phyloP scores from a whole-genome alignment of 2,888 invertebrate genomes.

The Stenolophus ochropezus region DNA sequence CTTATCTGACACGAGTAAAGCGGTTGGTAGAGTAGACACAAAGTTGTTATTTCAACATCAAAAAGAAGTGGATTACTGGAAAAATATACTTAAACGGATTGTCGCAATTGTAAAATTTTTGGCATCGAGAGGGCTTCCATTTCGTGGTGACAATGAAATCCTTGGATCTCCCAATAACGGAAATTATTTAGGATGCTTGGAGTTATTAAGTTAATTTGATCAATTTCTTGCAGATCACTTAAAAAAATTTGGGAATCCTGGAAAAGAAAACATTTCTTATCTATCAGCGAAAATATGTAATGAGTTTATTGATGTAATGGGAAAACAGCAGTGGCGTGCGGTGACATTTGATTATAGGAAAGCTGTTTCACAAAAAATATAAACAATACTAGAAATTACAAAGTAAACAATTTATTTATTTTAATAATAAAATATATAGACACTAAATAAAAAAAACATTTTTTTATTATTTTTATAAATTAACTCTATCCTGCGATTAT shows the following conservation, averaged over 20 bases:
- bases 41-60: slow-evolving; percentile 14
- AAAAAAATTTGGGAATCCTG: too few species aligned
- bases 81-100: slow-evolving; percentile 37
- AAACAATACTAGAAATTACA: too few species aligned
- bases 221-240: too few species aligned
- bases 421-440: too few species aligned
- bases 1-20: slow-evolving; percentile 21
- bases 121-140: too few species aligned
- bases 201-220: slow-evolving; percentile 41
- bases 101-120: slow-evolving; percentile 22
- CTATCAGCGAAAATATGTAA: slow-evolving; percentile 44
- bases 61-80: slow-evolving; percentile 45
- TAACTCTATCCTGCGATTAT: slow-evolving; percentile 67
- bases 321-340: slow-evolving; percentile 65
- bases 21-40: slow-evolving; percentile 12
- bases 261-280: too few species aligned
- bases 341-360: too few species aligned
- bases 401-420: too few species aligned
- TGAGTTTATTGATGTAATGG: slow-evolving; percentile 53
- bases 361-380: too few species aligned
- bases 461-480: slow-evolving; percentile 65
- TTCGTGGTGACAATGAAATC: too few species aligned
- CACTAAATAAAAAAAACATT: too few species aligned
- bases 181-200: slow-evolving; percentile 46
- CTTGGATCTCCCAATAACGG: slow-evolving; percentile 44